These are phyloP conservation scores for Drosophila atripex DNA, from an alignment of 2,888 invertebrate genomes.

Conservation along the genomic window DNA sequence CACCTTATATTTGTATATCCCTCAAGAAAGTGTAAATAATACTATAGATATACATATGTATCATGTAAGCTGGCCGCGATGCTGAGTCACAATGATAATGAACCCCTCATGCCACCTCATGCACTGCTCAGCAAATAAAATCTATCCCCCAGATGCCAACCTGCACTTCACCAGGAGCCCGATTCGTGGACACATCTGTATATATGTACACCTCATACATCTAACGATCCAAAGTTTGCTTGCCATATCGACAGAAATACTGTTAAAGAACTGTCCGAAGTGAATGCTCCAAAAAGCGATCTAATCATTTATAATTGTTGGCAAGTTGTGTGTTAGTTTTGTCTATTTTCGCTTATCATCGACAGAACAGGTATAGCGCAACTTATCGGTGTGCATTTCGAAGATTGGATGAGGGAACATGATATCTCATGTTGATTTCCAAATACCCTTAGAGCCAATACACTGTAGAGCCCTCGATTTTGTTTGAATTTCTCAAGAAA, in stretches of 20 bases:
- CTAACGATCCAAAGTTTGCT: background rate
- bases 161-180: conserved; percentile 30
- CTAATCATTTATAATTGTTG: conserved; percentile 78
- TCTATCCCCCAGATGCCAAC: conserved; percentile 37
- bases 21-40: conserved; percentile 67
- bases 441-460: conserved; percentile 5
- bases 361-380: conserved; percentile 54
- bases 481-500: too few relatives aligned
- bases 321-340: conserved; percentile 73
- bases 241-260: conserved; percentile 52
- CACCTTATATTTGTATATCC: background rate
- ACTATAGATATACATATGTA: conserved; percentile 42
- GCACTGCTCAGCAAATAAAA: conserved; percentile 25
- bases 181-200: conserved; percentile 23
- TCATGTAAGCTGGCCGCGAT: conserved; percentile 30
- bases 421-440: background rate
- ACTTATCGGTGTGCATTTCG: conserved; percentile 51
- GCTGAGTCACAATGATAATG: conserved; percentile 60
- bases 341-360: conserved; percentile 77
- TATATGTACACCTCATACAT: background rate
- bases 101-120: conserved; percentile 23
- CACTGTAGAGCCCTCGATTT: background rate
- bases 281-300: conserved; percentile 78
- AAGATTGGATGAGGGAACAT: conserved; percentile 27
- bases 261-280: conserved; percentile 71